These are phyloP conservation scores for Alfaro cultratus DNA, from an alignment of 2,797 vertebrate species.

Conservation along the genomic window DNA sequence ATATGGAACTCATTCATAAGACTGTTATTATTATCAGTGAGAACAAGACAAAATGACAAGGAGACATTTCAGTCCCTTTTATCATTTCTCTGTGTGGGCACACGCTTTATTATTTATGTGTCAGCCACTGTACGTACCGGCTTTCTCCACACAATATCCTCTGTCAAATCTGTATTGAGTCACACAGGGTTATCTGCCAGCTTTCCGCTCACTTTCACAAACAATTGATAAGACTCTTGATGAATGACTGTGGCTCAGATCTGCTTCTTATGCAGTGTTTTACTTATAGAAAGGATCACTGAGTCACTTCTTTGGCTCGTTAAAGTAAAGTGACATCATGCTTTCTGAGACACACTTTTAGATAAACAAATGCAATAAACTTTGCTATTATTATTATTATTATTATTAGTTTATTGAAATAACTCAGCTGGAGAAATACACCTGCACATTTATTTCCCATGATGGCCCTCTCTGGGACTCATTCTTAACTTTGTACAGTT, in stretches of 20 bases:
- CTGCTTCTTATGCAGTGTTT: background rate
- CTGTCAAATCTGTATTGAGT: conserved; percentile 34
- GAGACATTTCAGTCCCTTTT: conserved; percentile 21
- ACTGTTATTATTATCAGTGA: background rate
- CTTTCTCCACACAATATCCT: conserved; percentile 39
- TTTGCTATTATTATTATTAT: background rate
- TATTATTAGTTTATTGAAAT: background rate
- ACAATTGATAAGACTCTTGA: conserved; percentile 40
- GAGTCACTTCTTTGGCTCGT: background rate
- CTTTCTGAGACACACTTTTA: background rate
- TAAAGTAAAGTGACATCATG: background rate
- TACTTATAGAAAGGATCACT: background rate
- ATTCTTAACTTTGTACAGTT: background rate
- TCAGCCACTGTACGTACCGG: background rate
- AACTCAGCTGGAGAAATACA: background rate
- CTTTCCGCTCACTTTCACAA: conserved; percentile 34
- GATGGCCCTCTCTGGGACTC: background rate
- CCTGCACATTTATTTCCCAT: background rate
- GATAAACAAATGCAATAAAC: background rate
- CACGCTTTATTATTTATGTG: conserved; percentile 28
- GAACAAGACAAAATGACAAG: conserved; percentile 34
- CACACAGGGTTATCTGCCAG: conserved; percentile 37
- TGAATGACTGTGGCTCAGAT: conserved; percentile 40
- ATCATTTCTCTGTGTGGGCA: conserved; percentile 29
- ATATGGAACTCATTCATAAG: background rate